Evolutionary conservation across 2,113 vertebrate genomes (phyloP).

Genomic region (Cynopterus brachyotis): DNA sequence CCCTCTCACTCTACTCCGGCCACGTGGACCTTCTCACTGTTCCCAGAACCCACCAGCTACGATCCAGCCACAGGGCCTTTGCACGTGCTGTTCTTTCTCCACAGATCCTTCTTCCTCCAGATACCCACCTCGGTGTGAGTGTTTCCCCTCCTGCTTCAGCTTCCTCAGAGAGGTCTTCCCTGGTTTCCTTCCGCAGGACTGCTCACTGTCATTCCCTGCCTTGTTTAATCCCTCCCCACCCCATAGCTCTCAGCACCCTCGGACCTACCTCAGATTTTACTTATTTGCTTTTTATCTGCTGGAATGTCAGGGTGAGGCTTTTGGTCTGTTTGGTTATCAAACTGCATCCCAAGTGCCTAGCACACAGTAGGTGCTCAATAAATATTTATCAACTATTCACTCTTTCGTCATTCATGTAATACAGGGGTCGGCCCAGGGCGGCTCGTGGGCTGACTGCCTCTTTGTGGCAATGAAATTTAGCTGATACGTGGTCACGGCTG

Average conservation of each 20-base stretch:
- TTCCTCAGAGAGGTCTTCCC: not conserved
- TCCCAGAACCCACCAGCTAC: not conserved
- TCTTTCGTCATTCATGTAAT: not conserved
- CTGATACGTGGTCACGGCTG: accelerated
- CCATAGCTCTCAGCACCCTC: not conserved
- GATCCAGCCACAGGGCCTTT: not conserved
- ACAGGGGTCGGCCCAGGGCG: not conserved
- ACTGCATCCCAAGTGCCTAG: not conserved
- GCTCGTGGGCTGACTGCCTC: not conserved
- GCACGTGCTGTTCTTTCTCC: not conserved
- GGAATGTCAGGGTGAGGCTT: not conserved
- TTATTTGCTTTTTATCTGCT: not conserved
- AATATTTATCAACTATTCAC: not conserved
- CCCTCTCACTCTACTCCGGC: not conserved
- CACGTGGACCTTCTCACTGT: accelerated
- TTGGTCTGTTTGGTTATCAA: not conserved
- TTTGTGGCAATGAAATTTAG: not conserved
- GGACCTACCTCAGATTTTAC: not conserved
- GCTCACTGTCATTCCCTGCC: no score
- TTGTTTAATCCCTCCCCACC: not conserved
- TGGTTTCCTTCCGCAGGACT: not conserved
- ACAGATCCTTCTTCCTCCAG: not conserved
- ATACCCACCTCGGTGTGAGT: not conserved
- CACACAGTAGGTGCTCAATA: not conserved
- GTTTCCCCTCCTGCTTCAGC: not conserved